Evolutionary conservation across 2,797 vertebrate species (phyloP).

Genomic region (Prunella strophiata): DNA sequence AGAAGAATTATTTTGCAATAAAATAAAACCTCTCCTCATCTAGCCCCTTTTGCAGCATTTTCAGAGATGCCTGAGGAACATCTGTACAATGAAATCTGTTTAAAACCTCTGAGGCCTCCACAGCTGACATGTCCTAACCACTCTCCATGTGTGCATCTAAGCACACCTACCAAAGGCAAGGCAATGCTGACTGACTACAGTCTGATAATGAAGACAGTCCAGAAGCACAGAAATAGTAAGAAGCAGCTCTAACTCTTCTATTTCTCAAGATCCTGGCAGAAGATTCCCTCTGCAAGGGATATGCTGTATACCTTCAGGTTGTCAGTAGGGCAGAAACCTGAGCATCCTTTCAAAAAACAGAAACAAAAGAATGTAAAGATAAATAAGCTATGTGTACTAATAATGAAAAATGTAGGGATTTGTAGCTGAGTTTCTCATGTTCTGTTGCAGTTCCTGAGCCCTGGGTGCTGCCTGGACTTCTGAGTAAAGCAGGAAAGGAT

Average conservation of each 20-base stretch:
- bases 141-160: background rate
- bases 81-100: background rate
- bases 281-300: background rate
- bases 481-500: background rate
- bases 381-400: background rate
- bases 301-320: fast-evolving
- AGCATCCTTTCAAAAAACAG: background rate
- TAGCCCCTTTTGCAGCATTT: background rate
- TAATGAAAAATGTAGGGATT: background rate
- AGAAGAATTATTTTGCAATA: background rate
- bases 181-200: background rate
- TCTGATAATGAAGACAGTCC: background rate
- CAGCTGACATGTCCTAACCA: background rate
- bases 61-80: background rate
- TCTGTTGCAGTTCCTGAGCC: background rate
- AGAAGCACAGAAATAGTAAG: background rate
- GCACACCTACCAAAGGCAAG: background rate
- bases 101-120: background rate
- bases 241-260: background rate
- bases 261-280: background rate
- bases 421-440: background rate
- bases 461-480: background rate
- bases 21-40: background rate
- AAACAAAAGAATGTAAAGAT: background rate
- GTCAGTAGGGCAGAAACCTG: background rate